Conservation (phyloP, 2,888 invertebrate species). For the Lissocephala sabroskyi region DNA sequence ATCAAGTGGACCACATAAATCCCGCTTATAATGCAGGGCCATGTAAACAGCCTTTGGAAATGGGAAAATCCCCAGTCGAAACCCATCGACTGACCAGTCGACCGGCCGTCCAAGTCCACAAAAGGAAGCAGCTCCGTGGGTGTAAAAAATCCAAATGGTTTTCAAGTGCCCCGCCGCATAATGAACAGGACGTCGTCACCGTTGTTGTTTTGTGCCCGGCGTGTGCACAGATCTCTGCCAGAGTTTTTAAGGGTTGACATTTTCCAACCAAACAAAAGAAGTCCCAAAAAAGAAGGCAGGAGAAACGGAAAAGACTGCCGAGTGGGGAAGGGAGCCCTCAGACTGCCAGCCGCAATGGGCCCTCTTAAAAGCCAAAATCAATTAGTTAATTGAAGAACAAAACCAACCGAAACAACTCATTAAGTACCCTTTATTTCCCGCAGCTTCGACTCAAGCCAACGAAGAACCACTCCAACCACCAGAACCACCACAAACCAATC, state of each 20-base stretch:
- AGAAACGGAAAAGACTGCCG: slow-evolving; percentile 15
- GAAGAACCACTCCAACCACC: slow-evolving; percentile 13
- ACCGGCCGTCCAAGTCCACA: slow-evolving; percentile 19
- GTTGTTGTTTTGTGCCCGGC: slow-evolving; percentile 19
- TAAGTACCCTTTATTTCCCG: slow-evolving; percentile 1
- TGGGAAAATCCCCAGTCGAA: slow-evolving; percentile 26
- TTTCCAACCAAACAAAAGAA: slow-evolving; percentile 27
- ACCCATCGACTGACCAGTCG: slow-evolving; percentile 29
- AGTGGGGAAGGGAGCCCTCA: no score
- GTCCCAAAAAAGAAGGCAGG: neutral
- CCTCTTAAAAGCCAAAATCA: slow-evolving; percentile 57
- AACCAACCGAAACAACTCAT: neutral
- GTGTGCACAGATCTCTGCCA: no score
- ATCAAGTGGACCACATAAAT: slow-evolving; percentile 54
- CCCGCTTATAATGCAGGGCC: slow-evolving; percentile 57
- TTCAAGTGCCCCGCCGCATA: slow-evolving; percentile 52
- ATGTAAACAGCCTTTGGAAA: slow-evolving; percentile 22
- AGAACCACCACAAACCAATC: no score
- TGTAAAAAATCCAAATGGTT: slow-evolving; percentile 42
- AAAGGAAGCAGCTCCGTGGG: slow-evolving; percentile 22
- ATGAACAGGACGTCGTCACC: slow-evolving; percentile 51
- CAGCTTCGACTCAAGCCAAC: slow-evolving; percentile 22
- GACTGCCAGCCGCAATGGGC: no score
- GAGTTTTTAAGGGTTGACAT: slow-evolving; percentile 57
- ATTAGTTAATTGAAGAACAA: slow-evolving; percentile 68